These are phyloP conservation scores for Resseliella maxima DNA, from an alignment of 2,888 invertebrate genomes.

Conservation along the genomic window DNA sequence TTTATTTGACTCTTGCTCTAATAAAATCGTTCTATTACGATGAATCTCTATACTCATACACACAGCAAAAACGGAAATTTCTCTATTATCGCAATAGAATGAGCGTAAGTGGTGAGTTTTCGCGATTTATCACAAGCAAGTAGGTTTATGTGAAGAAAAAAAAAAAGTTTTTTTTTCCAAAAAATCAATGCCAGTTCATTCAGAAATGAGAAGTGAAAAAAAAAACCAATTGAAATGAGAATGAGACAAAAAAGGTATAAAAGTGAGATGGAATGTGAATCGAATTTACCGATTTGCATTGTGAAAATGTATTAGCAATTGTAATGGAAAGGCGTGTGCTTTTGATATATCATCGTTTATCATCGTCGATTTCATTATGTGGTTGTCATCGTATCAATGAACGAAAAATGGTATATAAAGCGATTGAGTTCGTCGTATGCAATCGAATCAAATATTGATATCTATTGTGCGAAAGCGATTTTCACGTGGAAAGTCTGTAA, in stretches of 20 bases:
- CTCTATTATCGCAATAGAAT: no score
- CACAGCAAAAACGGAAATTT: background rate
- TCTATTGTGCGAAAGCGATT: background rate
- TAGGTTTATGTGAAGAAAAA: no score
- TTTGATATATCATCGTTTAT: slow-evolving; percentile 15
- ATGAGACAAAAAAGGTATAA: no score
- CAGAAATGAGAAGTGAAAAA: no score
- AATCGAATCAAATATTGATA: slow-evolving; percentile 1
- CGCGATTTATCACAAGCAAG: no score
- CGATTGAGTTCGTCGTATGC: slow-evolving; percentile 19
- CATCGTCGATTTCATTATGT: slow-evolving; percentile 11
- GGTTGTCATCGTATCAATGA: slow-evolving; percentile 32
- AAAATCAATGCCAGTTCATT: background rate
- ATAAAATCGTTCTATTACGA: background rate
- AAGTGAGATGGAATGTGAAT: background rate
- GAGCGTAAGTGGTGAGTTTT: no score
- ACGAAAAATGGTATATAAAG: slow-evolving; percentile 27
- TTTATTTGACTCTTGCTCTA: background rate
- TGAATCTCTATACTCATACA: background rate
- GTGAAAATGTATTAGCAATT: background rate
- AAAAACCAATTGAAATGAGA: no score
- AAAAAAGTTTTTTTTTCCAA: no score
- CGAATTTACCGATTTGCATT: background rate
- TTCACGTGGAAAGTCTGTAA: background rate
- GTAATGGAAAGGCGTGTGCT: slow-evolving; percentile 24